phyloP scores from a whole-genome alignment of 1,140 invertebrate species.

The Holcopasites calliopsidis region DNA sequence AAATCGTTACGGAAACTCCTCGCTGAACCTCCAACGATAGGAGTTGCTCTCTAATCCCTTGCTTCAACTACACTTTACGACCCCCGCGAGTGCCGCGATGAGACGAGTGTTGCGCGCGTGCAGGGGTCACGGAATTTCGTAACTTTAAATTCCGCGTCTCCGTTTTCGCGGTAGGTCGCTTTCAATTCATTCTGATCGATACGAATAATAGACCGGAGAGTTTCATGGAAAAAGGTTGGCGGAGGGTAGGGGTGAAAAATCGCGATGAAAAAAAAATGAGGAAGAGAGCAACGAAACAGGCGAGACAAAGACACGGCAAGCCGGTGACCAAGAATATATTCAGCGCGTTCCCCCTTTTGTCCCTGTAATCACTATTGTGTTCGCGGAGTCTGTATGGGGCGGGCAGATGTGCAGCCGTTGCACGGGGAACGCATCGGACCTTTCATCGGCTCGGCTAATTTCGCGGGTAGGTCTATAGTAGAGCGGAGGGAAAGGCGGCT shows the following conservation, averaged over 20 bases:
- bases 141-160: slow-evolving; percentile 17
- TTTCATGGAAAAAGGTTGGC: slow-evolving; percentile 31
- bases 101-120: not conserved
- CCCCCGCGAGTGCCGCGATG: not conserved
- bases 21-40: not conserved
- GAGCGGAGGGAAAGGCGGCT: not conserved
- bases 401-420: slow-evolving; percentile 59
- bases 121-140: not conserved
- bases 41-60: not conserved
- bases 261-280: not conserved
- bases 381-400: slow-evolving; percentile 37
- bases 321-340: slow-evolving; percentile 43
- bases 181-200: too few relatives aligned
- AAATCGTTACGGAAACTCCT: slow-evolving; percentile 6
- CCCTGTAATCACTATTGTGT: slow-evolving; percentile 59
- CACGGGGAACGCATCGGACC: slow-evolving; percentile 41
- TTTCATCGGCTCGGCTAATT: slow-evolving; percentile 46
- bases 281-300: not conserved
- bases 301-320: slow-evolving; percentile 26
- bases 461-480: not conserved
- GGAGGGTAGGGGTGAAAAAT: slow-evolving; percentile 17
- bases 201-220: too few relatives aligned
- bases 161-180: slow-evolving; percentile 10
- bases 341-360: slow-evolving; percentile 59
- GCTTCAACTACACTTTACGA: not conserved